phyloP scores from a whole-genome alignment of 2,888 invertebrate species.

The Noctua comes region DNA sequence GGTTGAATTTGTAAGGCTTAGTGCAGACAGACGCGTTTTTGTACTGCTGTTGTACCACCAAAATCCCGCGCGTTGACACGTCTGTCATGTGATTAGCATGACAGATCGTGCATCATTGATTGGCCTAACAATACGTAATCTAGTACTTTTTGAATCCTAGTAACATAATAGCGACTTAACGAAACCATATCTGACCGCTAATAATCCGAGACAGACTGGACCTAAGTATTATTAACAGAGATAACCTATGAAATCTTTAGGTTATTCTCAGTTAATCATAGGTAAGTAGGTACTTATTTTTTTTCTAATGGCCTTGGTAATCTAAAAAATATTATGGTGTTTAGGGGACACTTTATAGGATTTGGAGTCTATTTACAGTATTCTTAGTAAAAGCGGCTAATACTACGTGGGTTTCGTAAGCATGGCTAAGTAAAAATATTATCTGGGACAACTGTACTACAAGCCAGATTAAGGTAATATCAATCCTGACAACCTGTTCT shows the following conservation, averaged over 20 bases:
- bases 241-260: not conserved
- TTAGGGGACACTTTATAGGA: not conserved
- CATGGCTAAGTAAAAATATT: not conserved
- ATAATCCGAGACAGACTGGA: conserved; percentile 29
- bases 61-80: not conserved
- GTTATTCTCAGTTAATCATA: conserved; percentile 14
- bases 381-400: not conserved
- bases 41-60: not conserved
- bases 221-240: not conserved
- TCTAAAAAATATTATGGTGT: not conserved
- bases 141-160: conserved; percentile 25
- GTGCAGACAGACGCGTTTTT: not conserved
- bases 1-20: conserved; percentile 30
- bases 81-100: not conserved
- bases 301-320: not conserved
- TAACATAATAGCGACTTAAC: conserved; percentile 26
- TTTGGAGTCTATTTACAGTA: not conserved
- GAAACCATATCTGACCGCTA: conserved; percentile 22
- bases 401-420: not conserved
- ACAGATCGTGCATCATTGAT: conserved; percentile 6
- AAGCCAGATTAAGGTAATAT: not conserved
- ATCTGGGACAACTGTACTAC: not conserved
- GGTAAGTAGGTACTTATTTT: not conserved
- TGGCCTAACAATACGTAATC: conserved; percentile 7
- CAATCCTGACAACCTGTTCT: not conserved